Percentiles rank a stretch among this genome's conserved stretches.
Evolutionary conservation across 2,797 vertebrate species (phyloP).

Genomic region (Cryptoprocta ferox): DNA sequence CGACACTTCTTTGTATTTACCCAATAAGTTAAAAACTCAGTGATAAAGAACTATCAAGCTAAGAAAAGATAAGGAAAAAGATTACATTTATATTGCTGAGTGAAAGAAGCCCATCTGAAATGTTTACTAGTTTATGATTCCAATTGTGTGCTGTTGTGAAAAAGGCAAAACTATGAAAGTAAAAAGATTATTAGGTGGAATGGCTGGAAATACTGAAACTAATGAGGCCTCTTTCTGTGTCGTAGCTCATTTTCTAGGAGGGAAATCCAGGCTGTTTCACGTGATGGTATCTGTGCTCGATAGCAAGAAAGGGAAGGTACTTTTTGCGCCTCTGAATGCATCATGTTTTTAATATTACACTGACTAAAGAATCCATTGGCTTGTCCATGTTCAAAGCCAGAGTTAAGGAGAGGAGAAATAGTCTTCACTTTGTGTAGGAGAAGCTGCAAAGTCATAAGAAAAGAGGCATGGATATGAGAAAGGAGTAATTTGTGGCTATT

Average conservation of each 20-base stretch:
- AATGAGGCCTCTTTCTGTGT: background rate
- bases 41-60: background rate
- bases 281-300: background rate
- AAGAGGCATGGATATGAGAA: background rate
- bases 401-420: background rate
- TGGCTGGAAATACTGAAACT: background rate
- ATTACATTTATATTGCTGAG: background rate
- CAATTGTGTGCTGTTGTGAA: background rate
- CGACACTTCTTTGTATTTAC: background rate
- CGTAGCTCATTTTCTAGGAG: background rate
- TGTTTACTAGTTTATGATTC: background rate
- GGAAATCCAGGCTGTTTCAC: background rate
- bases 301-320: background rate
- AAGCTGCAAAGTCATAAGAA: background rate
- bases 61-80: background rate
- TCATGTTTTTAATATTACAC: background rate
- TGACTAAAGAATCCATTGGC: background rate
- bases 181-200: background rate
- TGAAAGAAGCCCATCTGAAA: background rate
- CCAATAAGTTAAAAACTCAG: background rate
- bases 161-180: background rate
- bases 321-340: background rate
- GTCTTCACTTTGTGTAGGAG: background rate
- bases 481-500: background rate
- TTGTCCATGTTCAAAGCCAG: background rate